Evolutionary conservation across 2,113 vertebrate genomes (phyloP).

Genomic region (Thalassarche chlororhynchos): DNA sequence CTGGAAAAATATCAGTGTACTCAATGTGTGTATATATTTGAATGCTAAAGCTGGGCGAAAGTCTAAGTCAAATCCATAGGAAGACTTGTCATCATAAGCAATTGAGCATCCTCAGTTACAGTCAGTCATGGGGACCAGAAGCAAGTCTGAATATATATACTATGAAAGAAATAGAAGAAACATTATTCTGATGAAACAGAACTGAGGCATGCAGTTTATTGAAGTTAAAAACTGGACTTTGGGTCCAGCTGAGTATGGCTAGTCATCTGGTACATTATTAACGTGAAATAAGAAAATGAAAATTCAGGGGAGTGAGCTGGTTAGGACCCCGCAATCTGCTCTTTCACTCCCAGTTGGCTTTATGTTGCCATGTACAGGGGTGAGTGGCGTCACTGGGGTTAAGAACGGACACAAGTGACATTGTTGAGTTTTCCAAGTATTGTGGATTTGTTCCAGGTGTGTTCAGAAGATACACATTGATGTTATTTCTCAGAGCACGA

Average conservation of each 20-base stretch:
- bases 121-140: not conserved
- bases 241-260: not conserved
- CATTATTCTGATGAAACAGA: not conserved
- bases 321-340: accelerated
- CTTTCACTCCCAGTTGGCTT: not conserved
- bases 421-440: not conserved
- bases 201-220: not conserved
- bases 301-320: not conserved
- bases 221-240: not conserved
- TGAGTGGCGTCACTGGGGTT: not conserved
- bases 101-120: not conserved
- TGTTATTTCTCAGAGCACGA: not conserved
- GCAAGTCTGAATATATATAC: not conserved
- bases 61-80: not conserved
- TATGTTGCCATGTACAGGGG: accelerated
- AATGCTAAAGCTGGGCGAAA: not conserved
- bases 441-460: not conserved
- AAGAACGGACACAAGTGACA: not conserved
- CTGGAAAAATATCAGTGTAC: not conserved
- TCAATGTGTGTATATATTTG: not conserved
- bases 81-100: not conserved
- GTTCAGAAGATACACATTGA: not conserved
- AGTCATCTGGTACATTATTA: not conserved
- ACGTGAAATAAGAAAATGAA: not conserved
- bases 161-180: not conserved